Evolutionary conservation across 1,140 invertebrate genomes (phyloP).

Genomic region (Epicauta chinensis): DNA sequence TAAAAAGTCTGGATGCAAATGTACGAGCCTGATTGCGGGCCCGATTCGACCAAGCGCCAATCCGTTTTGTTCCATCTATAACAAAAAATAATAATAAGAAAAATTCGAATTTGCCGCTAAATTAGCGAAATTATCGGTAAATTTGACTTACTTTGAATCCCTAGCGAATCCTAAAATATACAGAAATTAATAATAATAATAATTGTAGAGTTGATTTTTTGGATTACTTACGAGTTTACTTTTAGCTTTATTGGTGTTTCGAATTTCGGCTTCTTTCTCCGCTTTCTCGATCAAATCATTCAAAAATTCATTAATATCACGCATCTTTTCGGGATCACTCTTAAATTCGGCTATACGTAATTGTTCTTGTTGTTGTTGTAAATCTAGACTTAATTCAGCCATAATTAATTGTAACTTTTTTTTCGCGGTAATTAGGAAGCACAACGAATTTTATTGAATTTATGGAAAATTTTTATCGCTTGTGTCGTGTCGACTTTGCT

Average conservation of each 20-base stretch:
- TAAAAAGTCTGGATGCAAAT: conserved; percentile 39
- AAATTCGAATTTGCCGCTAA: no score
- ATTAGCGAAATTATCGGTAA: conserved; percentile 5
- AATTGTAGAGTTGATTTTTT: neutral
- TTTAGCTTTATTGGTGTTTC: conserved; percentile 30
- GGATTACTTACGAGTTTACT: conserved; percentile 33
- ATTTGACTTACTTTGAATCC: conserved; percentile 41
- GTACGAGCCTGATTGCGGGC: conserved; percentile 37
- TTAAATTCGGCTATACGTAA: conserved; percentile 38
- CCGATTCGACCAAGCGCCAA: conserved; percentile 39
- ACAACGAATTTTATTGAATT: neutral
- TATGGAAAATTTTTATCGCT: neutral
- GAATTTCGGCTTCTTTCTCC: conserved; percentile 33
- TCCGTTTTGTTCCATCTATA: conserved; percentile 39
- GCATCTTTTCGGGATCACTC: conserved; percentile 39
- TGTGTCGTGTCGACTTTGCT: neutral
- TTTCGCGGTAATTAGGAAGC: no score
- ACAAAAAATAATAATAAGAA: conserved; percentile 21
- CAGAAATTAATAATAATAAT: conserved; percentile 15
- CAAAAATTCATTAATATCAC: conserved; percentile 38
- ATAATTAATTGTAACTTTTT: no score
- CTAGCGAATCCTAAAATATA: conserved; percentile 37
- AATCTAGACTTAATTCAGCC: conserved; percentile 33
- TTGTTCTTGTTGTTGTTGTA: conserved; percentile 32
- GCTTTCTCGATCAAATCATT: conserved; percentile 39